These are phyloP conservation scores for Drosophila mauritiana DNA, from an alignment of 1,140 invertebrate genomes.

Conservation along the genomic window DNA sequence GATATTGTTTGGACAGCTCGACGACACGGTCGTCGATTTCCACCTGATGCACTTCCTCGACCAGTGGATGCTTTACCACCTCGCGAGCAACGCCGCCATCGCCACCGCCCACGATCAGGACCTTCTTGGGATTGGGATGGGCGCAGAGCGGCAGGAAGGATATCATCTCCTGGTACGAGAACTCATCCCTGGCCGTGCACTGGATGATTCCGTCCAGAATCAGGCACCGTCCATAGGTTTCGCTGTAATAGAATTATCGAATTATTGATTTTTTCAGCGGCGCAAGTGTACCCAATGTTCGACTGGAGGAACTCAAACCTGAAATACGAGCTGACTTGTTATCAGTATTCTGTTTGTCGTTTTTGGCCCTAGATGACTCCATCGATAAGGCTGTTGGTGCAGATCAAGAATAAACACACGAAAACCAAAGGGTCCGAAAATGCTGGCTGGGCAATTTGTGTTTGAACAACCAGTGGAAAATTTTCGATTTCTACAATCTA, in stretches of 20 bases:
- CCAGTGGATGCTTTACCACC: constrained; percentile 95
- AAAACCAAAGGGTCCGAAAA: constrained; percentile 5
- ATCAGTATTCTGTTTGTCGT: constrained; percentile 19
- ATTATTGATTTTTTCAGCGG: constrained; percentile 8
- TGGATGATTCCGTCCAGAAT: constrained; percentile 99
- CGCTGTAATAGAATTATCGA: constrained; percentile 86
- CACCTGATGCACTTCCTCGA: constrained; percentile 94
- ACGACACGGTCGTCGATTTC: constrained; percentile 98
- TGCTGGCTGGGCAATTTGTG: background rate
- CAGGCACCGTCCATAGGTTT: constrained; percentile 94
- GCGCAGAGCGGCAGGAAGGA: constrained; percentile 96
- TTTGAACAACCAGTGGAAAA: constrained; percentile 1
- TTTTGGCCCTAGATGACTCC: constrained; percentile 34
- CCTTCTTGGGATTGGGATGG: constrained; percentile 96
- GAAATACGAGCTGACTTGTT: background rate
- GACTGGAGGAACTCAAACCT: constrained; percentile 1
- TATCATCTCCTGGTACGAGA: constrained; percentile 99
- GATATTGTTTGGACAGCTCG: constrained; percentile 94
- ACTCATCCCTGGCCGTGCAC: constrained; percentile 98
- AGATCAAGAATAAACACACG: constrained; percentile 15
- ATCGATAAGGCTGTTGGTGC: constrained; percentile 20
- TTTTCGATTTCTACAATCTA: background rate
- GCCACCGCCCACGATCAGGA: constrained; percentile 98
- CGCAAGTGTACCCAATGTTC: background rate
- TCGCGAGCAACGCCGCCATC: constrained; percentile 96